Conservation (phyloP, 2,888 invertebrate species). For the Aporophyla nigra region DNA sequence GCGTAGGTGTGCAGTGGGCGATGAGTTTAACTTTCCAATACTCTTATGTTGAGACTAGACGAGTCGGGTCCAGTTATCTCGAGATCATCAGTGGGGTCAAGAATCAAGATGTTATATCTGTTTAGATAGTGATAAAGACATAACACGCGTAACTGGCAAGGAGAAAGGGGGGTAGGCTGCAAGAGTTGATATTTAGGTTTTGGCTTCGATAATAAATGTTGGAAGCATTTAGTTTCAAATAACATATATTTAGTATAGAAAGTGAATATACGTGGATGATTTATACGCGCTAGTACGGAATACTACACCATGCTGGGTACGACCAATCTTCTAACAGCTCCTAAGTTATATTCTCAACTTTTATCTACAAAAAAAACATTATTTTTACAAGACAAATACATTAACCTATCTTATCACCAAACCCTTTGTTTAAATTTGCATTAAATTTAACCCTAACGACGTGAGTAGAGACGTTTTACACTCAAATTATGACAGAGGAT, state of each 20-base stretch:
- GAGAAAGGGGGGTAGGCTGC: not conserved
- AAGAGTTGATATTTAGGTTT: not conserved
- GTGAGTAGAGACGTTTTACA: slow-evolving; percentile 59
- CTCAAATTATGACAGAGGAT: slow-evolving; percentile 67
- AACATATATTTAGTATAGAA: not conserved
- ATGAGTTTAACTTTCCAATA: slow-evolving; percentile 57
- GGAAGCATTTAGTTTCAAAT: not conserved
- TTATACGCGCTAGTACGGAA: not conserved
- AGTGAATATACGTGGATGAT: not conserved
- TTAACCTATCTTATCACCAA: slow-evolving; percentile 58
- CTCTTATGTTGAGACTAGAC: slow-evolving; percentile 22
- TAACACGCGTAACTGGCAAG: slow-evolving; percentile 18
- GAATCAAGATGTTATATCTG: slow-evolving; percentile 39
- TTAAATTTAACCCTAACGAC: slow-evolving; percentile 58
- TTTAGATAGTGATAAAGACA: slow-evolving; percentile 43
- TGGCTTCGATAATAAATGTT: slow-evolving; percentile 1
- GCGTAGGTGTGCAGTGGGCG: slow-evolving; percentile 61
- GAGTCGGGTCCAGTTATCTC: slow-evolving; percentile 23
- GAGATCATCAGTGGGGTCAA: slow-evolving; percentile 49
- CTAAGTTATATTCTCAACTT: not conserved
- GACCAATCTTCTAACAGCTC: not conserved
- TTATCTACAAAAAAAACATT: slow-evolving; percentile 11
- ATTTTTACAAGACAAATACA: slow-evolving; percentile 46
- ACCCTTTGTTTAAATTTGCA: slow-evolving; percentile 64
- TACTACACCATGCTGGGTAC: not conserved